These are phyloP conservation scores for Acanthaster planci DNA, from an alignment of 35 echinoderm and acorn worm species.

Conservation along the genomic window DNA sequence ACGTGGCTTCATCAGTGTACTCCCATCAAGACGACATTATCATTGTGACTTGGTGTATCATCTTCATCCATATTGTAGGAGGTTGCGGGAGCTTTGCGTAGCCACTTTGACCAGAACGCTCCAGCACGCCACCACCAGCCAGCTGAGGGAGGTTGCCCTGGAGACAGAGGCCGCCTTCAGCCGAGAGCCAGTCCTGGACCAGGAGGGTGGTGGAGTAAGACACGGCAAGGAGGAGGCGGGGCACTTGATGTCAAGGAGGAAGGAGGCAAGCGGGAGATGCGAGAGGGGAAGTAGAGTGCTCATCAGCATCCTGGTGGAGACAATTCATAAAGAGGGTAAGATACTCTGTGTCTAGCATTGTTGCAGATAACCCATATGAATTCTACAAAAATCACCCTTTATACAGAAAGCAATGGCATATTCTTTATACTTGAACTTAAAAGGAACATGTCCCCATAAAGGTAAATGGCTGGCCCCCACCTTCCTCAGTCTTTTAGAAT, in stretches of 20 bases:
- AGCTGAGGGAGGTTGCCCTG: slow-evolving; percentile 16
- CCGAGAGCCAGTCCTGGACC: background rate
- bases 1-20: too few relatives aligned
- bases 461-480: background rate
- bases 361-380: too few relatives aligned
- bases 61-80: background rate
- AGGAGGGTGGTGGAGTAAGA: background rate
- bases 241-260: slow-evolving; percentile 20
- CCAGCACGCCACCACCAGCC: background rate
- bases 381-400: too few relatives aligned
- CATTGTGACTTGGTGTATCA: too few relatives aligned
- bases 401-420: too few relatives aligned
- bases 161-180: slow-evolving; percentile 8
- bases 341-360: too few relatives aligned
- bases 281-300: background rate
- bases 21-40: too few relatives aligned
- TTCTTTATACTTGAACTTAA: too few relatives aligned
- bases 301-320: slow-evolving; percentile 24
- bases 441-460: too few relatives aligned
- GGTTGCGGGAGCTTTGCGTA: slow-evolving; percentile 10
- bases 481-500: background rate
- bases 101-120: slow-evolving; percentile 1
- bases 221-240: background rate
- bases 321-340: slow-evolving; percentile 40
- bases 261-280: background rate